phyloP scores from a whole-genome alignment of 2,797 vertebrate species.

The Antrozous pallidus region DNA sequence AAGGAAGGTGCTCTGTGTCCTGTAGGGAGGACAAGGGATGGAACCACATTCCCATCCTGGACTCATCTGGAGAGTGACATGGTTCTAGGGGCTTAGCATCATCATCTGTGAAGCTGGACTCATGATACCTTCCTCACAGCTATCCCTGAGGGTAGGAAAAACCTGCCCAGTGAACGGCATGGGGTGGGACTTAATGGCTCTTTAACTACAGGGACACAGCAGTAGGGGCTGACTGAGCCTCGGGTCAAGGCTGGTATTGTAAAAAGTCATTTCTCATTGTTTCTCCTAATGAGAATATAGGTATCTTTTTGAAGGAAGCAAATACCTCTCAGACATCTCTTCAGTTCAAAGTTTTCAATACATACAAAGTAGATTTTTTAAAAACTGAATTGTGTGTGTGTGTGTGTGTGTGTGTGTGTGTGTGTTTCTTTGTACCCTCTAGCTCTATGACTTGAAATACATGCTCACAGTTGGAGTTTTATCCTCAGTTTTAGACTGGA shows the following conservation, averaged over 20 bases:
- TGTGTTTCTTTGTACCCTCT: not conserved
- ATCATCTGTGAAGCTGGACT: not conserved
- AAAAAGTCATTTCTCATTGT: not conserved
- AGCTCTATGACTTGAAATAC: not conserved
- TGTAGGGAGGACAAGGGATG: not conserved
- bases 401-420: not conserved
- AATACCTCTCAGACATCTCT: not conserved
- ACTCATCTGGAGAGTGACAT: not conserved
- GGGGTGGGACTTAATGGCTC: not conserved
- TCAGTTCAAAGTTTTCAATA: not conserved
- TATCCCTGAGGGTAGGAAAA: not conserved
- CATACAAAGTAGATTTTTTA: not conserved
- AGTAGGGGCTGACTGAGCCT: not conserved
- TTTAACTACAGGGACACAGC: not conserved
- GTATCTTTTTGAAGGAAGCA: not conserved
- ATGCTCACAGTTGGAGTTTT: not conserved
- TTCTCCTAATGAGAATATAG: not conserved
- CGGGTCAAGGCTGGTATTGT: not conserved
- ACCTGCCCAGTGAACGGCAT: not conserved
- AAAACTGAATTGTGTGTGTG: not conserved
- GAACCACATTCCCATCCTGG: not conserved
- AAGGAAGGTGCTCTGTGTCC: not conserved
- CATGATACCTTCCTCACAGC: not conserved
- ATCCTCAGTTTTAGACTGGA: not conserved
- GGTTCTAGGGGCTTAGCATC: not conserved